phyloP scores from a whole-genome alignment of 2,888 invertebrate species.

The Zootermopsis nevadensis region DNA sequence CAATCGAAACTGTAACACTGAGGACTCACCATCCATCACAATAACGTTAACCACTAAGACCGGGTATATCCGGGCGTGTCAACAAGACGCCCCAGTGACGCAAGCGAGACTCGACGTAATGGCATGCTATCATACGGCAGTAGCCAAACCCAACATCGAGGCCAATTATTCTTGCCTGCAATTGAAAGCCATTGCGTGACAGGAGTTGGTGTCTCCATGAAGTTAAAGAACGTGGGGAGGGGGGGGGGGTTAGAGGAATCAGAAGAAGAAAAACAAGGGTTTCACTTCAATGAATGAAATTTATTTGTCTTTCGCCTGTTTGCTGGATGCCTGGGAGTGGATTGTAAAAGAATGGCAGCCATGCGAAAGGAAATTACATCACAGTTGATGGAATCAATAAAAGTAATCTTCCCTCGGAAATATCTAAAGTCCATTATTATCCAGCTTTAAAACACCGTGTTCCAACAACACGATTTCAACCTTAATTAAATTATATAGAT shows the following conservation, averaged over 20 bases:
- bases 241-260: no score
- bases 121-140: background rate
- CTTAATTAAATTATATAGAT: no score
- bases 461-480: no score
- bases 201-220: background rate
- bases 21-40: no score
- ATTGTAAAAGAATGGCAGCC: background rate
- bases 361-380: slow-evolving; percentile 5
- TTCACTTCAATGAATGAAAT: slow-evolving; percentile 7
- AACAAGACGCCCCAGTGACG: background rate
- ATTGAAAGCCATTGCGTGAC: background rate
- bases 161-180: slow-evolving; percentile 9
- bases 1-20: no score
- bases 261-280: background rate
- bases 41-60: no score
- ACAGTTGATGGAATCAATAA: background rate
- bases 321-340: background rate
- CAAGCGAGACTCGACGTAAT: background rate
- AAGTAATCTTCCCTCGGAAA: background rate
- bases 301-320: background rate
- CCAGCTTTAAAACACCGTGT: no score
- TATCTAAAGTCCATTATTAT: background rate
- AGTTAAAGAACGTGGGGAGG: background rate
- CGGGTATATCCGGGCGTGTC: background rate
- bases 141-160: background rate